Evolutionary conservation across 1,140 invertebrate genomes (phyloP).

Genomic region (Drosophila azteca): DNA sequence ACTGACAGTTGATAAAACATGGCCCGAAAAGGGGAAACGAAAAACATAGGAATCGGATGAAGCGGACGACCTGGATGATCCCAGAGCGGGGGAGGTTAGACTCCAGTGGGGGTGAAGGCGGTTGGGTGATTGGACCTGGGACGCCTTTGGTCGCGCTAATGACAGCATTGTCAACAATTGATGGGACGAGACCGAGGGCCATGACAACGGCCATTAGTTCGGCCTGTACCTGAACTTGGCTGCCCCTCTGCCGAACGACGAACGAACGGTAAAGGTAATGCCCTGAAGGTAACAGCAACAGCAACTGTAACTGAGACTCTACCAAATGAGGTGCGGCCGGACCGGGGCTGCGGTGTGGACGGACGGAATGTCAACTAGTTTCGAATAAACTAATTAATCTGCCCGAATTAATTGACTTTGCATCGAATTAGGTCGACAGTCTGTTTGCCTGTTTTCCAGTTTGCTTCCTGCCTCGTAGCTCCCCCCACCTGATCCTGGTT

Average conservation of each 20-base stretch:
- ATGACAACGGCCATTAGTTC: slow-evolving; percentile 44
- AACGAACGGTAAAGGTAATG: slow-evolving; percentile 12
- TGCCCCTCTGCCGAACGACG: slow-evolving; percentile 1
- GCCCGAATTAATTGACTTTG: slow-evolving; percentile 75
- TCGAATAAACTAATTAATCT: slow-evolving; percentile 76
- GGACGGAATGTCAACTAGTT: slow-evolving; percentile 71
- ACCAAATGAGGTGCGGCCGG: slow-evolving; percentile 56
- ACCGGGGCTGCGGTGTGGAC: slow-evolving; percentile 13
- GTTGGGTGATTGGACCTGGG: too few relatives aligned
- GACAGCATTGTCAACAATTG: slow-evolving; percentile 68
- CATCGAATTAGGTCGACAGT: slow-evolving; percentile 74
- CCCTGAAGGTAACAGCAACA: slow-evolving; percentile 1
- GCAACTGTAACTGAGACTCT: slow-evolving; percentile 46
- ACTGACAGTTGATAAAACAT: slow-evolving; percentile 38
- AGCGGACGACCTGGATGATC: too few relatives aligned
- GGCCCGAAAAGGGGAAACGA: slow-evolving; percentile 16
- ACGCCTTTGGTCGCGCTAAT: slow-evolving; percentile 43
- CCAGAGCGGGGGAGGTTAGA: too few relatives aligned
- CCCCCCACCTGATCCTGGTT: neutral
- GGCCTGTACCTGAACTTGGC: slow-evolving; percentile 66
- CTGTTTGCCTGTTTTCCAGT: slow-evolving; percentile 57
- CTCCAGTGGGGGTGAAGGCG: too few relatives aligned
- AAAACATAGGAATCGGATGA: too few relatives aligned
- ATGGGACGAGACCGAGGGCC: slow-evolving; percentile 33
- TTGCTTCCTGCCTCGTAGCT: slow-evolving; percentile 20